Percentiles rank a stretch among this genome's conserved stretches.
phyloP scores from a whole-genome alignment of 2,797 vertebrate genomes.

The Benthosema pterotum region DNA sequence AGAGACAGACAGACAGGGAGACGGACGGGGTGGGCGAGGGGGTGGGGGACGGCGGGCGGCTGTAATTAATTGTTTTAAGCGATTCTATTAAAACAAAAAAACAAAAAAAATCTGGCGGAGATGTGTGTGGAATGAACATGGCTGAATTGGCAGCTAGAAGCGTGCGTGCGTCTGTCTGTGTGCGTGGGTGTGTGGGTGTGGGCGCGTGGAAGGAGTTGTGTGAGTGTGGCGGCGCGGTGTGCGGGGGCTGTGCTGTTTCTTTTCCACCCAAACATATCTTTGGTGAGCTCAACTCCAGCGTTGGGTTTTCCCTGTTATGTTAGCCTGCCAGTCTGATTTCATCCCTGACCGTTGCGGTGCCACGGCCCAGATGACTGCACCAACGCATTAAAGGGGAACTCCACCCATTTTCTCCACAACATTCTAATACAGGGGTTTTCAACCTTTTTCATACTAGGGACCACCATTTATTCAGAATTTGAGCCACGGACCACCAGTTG shows the following conservation, averaged over 20 bases:
- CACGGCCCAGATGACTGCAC: constrained; percentile 46
- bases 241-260: constrained; percentile 22
- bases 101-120: constrained; percentile 93
- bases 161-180: constrained; percentile 34
- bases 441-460: too few relatives aligned
- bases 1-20: constrained; percentile 14
- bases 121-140: constrained; percentile 85
- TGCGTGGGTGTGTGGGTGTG: constrained; percentile 16
- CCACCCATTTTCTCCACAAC: too few relatives aligned
- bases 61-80: constrained; percentile 99
- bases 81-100: constrained; percentile 99
- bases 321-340: constrained; percentile 62
- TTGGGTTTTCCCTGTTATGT: constrained; percentile 53
- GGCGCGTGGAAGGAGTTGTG: constrained; percentile 33
- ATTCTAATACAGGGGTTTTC: too few relatives aligned
- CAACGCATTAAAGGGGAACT: too few relatives aligned
- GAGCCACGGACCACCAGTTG: too few relatives aligned
- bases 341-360: constrained; percentile 44
- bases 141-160: constrained; percentile 71
- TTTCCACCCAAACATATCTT: constrained; percentile 54
- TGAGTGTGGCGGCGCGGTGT: constrained; percentile 4
- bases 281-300: constrained; percentile 52
- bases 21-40: constrained; percentile 23
- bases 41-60: constrained; percentile 71
- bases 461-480: too few relatives aligned